Percentiles rank a stretch among this genome's conserved stretches.
phyloP scores from a whole-genome alignment of 1,140 invertebrate genomes.

The Papilio helenus region DNA sequence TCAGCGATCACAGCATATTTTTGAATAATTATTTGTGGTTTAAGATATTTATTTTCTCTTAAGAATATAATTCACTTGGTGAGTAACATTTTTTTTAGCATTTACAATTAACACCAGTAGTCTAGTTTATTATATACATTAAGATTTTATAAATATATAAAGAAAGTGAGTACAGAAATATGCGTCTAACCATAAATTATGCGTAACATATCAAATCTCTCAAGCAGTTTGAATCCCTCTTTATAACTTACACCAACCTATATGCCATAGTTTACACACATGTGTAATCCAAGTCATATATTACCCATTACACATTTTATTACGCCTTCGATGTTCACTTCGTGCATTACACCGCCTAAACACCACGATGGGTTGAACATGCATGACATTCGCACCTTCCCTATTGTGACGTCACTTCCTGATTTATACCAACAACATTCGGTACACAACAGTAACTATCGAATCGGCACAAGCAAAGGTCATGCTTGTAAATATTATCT shows the following conservation, averaged over 20 bases:
- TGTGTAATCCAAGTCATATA: neutral
- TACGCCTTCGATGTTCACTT: neutral
- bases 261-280: neutral
- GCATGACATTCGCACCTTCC: constrained; percentile 40
- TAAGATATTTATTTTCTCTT: too few species aligned
- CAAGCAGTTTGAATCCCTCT: neutral
- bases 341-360: constrained; percentile 5
- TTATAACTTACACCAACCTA: neutral
- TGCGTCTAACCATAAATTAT: too few species aligned
- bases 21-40: too few species aligned
- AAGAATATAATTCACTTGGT: too few species aligned
- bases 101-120: too few species aligned
- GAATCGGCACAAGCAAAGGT: constrained; percentile 39
- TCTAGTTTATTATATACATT: too few species aligned
- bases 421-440: constrained; percentile 44
- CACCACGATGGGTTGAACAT: constrained; percentile 8
- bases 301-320: neutral
- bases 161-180: too few species aligned
- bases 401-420: constrained; percentile 49
- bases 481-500: constrained; percentile 43
- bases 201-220: too few species aligned
- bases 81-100: too few species aligned
- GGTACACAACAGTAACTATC: constrained; percentile 15
- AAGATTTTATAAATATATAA: too few species aligned
- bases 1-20: too few species aligned